Conservation (phyloP, 2,888 invertebrate species). For the Microplitis manilae region DNA sequence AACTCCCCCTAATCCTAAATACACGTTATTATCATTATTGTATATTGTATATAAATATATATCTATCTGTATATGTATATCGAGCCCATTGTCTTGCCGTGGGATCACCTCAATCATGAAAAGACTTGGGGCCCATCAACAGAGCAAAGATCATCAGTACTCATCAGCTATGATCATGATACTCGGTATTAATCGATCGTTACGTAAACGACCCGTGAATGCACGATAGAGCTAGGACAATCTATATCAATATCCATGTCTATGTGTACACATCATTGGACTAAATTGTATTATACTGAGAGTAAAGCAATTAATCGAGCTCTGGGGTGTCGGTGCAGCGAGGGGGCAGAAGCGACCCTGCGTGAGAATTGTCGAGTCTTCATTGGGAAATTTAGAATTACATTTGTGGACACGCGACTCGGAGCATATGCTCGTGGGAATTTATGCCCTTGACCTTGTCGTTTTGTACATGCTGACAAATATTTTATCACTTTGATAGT, state of each 20-base stretch:
- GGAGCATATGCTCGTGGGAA: not conserved
- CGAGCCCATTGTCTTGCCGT: not conserved
- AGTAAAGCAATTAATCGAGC: not conserved
- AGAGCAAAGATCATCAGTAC: slow-evolving; percentile 21
- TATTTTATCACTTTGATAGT: too few species aligned
- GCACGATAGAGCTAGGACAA: slow-evolving; percentile 57
- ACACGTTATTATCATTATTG: slow-evolving; percentile 14
- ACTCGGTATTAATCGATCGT: slow-evolving; percentile 61
- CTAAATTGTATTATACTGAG: not conserved
- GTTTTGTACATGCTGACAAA: not conserved
- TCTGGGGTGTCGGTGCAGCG: not conserved
- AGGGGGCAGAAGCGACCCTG: not conserved
- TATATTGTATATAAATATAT: not conserved
- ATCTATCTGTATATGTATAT: not conserved
- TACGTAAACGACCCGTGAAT: slow-evolving; percentile 68
- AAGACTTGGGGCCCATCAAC: not conserved
- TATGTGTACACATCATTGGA: not conserved
- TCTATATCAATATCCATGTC: slow-evolving; percentile 14
- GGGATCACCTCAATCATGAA: not conserved
- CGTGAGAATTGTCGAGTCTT: not conserved
- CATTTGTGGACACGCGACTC: slow-evolving; percentile 32
- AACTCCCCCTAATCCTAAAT: slow-evolving; percentile 1
- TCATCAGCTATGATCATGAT: slow-evolving; percentile 46
- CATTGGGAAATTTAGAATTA: slow-evolving; percentile 14
- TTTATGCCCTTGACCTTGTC: not conserved